A percentile compares a stretch with the other conserved stretches of the same genome.
These are phyloP conservation scores for Homalodisca vitripennis DNA, from an alignment of 1,140 invertebrate genomes.

Conservation along the genomic window DNA sequence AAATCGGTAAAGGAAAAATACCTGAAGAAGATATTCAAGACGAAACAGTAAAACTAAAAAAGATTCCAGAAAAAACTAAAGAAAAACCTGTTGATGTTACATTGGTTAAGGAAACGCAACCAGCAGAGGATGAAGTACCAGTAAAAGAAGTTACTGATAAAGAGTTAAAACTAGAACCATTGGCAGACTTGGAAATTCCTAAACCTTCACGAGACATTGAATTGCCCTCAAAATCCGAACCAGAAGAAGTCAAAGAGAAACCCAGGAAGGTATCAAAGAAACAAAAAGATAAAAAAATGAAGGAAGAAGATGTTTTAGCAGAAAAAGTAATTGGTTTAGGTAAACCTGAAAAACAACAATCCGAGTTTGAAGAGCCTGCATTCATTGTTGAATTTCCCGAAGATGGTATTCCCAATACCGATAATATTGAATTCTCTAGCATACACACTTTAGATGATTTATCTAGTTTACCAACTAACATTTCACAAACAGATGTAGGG, in stretches of 20 bases:
- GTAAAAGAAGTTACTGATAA: too few species aligned
- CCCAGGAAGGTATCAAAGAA: too few species aligned
- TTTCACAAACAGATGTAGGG: background rate
- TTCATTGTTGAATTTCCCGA: background rate
- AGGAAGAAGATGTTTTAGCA: too few species aligned
- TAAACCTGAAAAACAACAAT: background rate
- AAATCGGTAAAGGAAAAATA: conserved; percentile 38
- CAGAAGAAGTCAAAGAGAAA: too few species aligned
- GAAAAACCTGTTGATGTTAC: background rate
- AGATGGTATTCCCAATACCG: background rate
- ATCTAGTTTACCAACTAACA: background rate
- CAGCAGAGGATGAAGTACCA: too few species aligned
- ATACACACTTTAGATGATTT: background rate
- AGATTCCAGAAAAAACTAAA: conserved; percentile 39
- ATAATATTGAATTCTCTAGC: too few species aligned
- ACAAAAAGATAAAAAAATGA: background rate
- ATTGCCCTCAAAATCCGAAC: too few species aligned
- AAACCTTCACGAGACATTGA: too few species aligned
- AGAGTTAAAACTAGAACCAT: too few species aligned
- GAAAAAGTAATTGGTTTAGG: background rate
- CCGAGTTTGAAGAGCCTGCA: background rate
- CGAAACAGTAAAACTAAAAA: conserved; percentile 42
- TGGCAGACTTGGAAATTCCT: too few species aligned
- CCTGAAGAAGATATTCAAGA: conserved; percentile 39
- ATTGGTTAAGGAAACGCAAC: too few species aligned